These are phyloP conservation scores for Leucania comma DNA, from an alignment of 2,888 invertebrate species.

Conservation along the genomic window DNA sequence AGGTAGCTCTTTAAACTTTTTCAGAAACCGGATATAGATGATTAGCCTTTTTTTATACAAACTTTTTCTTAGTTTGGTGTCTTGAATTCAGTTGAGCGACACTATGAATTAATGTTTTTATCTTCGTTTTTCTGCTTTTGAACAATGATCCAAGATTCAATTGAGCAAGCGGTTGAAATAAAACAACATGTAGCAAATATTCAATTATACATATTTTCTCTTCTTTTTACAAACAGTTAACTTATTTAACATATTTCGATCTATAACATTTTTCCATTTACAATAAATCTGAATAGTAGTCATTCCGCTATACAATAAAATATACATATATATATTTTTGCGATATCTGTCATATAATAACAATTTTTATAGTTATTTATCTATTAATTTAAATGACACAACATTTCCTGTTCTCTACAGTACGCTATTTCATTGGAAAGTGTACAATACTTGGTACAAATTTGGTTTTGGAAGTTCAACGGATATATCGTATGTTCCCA, in stretches of 20 bases:
- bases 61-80: conserved; percentile 6
- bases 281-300: conserved; percentile 88
- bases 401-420: conserved; percentile 83
- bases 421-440: conserved; percentile 78
- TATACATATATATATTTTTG: conserved; percentile 84
- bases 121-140: neutral
- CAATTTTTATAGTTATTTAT: conserved; percentile 85
- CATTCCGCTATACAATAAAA: conserved; percentile 90
- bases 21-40: conserved; percentile 18
- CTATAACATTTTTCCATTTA: conserved; percentile 89
- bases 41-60: neutral
- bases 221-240: conserved; percentile 90
- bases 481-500: conserved; percentile 57
- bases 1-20: conserved; percentile 4
- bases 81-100: conserved; percentile 1
- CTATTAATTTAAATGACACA: conserved; percentile 88
- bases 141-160: neutral
- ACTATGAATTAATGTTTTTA: neutral
- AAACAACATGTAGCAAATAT: conserved; percentile 87
- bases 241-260: conserved; percentile 89
- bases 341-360: conserved; percentile 87
- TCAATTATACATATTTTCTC: conserved; percentile 90
- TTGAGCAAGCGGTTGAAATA: conserved; percentile 66
- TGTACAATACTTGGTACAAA: conserved; percentile 63
- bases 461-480: conserved; percentile 62